phyloP scores from a whole-genome alignment of 2,888 invertebrate genomes.

The Alentia gelatinosa region DNA sequence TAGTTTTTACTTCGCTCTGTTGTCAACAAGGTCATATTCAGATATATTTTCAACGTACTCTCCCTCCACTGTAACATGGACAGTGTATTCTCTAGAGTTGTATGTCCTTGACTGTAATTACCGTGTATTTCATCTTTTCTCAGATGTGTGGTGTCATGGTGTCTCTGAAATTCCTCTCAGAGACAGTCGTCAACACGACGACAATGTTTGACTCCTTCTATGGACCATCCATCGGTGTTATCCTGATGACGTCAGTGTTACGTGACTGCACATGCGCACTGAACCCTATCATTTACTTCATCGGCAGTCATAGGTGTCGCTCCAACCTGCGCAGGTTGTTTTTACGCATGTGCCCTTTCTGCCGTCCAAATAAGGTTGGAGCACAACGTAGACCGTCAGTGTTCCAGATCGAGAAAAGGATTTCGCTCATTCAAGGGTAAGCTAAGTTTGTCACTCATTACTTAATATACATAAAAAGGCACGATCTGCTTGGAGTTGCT shows the following conservation, averaged over 20 bases:
- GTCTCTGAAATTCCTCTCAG: neutral
- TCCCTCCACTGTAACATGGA: no score
- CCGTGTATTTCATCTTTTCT: neutral
- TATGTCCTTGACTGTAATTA: neutral
- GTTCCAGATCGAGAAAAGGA: neutral
- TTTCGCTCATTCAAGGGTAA: neutral
- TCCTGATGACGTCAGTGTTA: neutral
- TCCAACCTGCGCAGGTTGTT: neutral
- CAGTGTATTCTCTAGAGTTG: no score
- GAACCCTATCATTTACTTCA: neutral
- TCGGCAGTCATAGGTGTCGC: neutral
- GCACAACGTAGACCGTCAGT: neutral
- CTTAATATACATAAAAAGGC: no score
- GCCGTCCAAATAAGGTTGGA: neutral
- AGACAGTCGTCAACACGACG: neutral
- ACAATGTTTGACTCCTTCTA: neutral
- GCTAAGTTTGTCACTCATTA: no score
- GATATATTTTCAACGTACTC: no score
- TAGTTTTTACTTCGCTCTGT: no score
- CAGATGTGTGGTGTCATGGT: conserved; percentile 16
- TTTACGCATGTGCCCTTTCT: neutral
- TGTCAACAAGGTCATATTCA: no score
- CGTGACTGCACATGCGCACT: conserved; percentile 7
- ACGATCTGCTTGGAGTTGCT: no score
- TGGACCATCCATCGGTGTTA: neutral